Percentiles rank a stretch among this genome's conserved stretches.
phyloP scores from a whole-genome alignment of 2,113 vertebrate species.

The Baryphthengus martii region DNA sequence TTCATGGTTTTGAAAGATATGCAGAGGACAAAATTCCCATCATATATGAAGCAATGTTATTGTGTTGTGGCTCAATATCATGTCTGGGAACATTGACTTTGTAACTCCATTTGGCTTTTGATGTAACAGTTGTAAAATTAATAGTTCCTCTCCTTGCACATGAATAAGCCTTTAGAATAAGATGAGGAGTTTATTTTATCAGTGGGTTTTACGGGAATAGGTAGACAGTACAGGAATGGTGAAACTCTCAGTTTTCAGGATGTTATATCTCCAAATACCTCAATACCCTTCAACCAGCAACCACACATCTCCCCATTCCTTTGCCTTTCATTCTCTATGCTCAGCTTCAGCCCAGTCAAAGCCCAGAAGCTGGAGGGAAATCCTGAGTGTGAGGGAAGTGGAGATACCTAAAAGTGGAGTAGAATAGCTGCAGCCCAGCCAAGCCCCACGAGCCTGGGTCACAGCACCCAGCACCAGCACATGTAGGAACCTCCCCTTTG shows the following conservation, averaged over 20 bases:
- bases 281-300: not conserved
- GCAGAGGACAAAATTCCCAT: not conserved
- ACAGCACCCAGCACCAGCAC: fast-evolving
- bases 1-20: not conserved
- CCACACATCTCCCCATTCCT: fast-evolving
- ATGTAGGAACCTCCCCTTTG: not conserved
- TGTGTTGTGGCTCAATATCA: not conserved
- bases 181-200: not conserved
- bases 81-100: not conserved
- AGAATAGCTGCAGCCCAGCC: not conserved
- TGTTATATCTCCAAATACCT: not conserved
- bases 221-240: not conserved
- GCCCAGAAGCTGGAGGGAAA: not conserved
- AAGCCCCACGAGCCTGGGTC: fast-evolving
- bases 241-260: not conserved
- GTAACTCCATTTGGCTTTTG: not conserved
- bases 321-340: not conserved
- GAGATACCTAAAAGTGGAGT: not conserved
- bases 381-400: not conserved
- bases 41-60: not conserved
- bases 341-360: not conserved
- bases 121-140: not conserved
- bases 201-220: not conserved
- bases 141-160: not conserved
- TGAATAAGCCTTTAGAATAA: not conserved